Evolutionary conservation across 2,797 vertebrate species (phyloP), one percentile per base, ranked within the genome.

Genomic region (Taeniopygia guttata): DNA sequence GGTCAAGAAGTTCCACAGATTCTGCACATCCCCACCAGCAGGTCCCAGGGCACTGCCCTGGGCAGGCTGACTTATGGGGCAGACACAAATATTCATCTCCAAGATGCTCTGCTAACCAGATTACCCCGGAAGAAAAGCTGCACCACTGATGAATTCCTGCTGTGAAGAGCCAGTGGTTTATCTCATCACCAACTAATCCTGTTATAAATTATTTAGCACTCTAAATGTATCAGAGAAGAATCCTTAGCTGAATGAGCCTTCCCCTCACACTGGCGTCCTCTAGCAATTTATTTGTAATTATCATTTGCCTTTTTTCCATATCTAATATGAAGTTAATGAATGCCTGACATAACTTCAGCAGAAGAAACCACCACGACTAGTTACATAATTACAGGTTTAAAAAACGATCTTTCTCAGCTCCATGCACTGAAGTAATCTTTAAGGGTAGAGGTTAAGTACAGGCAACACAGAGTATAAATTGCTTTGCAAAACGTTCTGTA

Each of bases 301-400:
- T 55, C 25, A 43, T 64, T 91, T 89, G 49, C 76, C 73, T 93
- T 92, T 90, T 90, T 82, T 34, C 83, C 55, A 10, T 49, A 82
- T 38, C 74, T 91, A 90, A 90, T 72, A 86, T 21, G 49, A 59
- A 81, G n/a, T 58, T 94, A 96, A 95, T 88, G 77, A 95, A 84
- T 67, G 80, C 62, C 86, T 91, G 66, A 83, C 79, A 81, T 75
- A 90, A 89, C 60, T 87, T 77, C 30, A 87, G 58, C 20, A 46
- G 55, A 34, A 89, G 64, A 73, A 72, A 26, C 4, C 8, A 14
- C 23, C 43, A 45, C 7, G 13, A 79, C 56, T 86, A 81, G 94
- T 84, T 94, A 68, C 36, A 45, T 88, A 94, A 95, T 72, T 95
- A 81, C 69, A 90, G 90, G 59, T 94, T 94, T 92, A 84, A 86